phyloP scores from a whole-genome alignment of 2,888 invertebrate genomes.

The Liopterus haemorrhoidalis region DNA sequence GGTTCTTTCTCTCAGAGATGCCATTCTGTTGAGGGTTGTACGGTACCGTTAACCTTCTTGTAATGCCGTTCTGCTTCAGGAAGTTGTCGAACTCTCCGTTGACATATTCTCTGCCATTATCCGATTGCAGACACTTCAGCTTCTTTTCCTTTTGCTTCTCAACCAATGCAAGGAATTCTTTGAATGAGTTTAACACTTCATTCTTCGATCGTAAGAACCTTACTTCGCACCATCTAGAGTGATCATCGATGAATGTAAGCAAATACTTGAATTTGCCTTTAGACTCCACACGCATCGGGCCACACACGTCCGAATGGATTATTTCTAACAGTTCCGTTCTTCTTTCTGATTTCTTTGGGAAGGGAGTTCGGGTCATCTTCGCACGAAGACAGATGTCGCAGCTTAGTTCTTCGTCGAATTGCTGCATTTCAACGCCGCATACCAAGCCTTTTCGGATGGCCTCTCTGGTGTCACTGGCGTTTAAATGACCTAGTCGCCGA shows the following conservation, averaged over 20 bases:
- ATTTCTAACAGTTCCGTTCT: too few relatives aligned
- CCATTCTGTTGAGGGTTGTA: slow-evolving; percentile 34
- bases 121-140: slow-evolving; percentile 26
- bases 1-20: slow-evolving; percentile 36
- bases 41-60: slow-evolving; percentile 24
- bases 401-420: too few relatives aligned
- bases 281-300: neutral
- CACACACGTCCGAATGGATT: slow-evolving; percentile 1
- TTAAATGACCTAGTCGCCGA: too few relatives aligned
- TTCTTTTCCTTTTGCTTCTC: slow-evolving; percentile 14
- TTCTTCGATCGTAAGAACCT: slow-evolving; percentile 3
- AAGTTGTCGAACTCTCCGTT: slow-evolving; percentile 21
- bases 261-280: neutral
- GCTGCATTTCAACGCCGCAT: too few relatives aligned
- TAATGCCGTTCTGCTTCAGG: slow-evolving; percentile 25
- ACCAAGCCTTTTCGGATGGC: too few relatives aligned
- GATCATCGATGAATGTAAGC: slow-evolving; percentile 3
- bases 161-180: neutral
- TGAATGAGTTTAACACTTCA: neutral
- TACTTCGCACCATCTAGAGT: neutral
- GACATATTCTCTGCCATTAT: slow-evolving; percentile 29
- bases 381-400: too few relatives aligned
- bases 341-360: too few relatives aligned
- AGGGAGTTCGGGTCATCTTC: too few relatives aligned
- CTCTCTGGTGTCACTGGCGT: too few relatives aligned